Percentiles rank a stretch among this genome's conserved stretches.
Evolutionary conservation across 2,888 invertebrate species (phyloP).

Genomic region (Phalera bucephala): DNA sequence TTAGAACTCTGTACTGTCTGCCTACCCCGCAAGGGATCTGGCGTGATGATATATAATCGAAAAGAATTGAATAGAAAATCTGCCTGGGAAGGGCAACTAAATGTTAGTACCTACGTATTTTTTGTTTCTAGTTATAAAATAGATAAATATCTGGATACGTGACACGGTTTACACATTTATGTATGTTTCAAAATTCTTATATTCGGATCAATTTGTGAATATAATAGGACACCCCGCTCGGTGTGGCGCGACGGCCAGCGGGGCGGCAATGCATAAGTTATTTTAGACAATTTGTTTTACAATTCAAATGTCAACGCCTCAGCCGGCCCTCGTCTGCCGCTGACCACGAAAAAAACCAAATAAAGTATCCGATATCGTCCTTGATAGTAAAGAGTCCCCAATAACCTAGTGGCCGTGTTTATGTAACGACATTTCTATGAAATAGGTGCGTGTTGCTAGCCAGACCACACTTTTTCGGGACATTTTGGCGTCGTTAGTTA

Average conservation of each 20-base stretch:
- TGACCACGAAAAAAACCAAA: constrained; percentile 31
- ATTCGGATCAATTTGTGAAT: constrained; percentile 57
- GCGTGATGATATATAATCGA: too few relatives aligned
- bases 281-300: constrained; percentile 64
- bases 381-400: constrained; percentile 44
- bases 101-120: too few relatives aligned
- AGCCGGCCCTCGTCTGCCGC: constrained; percentile 33
- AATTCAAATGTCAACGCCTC: constrained; percentile 53
- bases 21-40: too few relatives aligned
- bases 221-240: constrained; percentile 40
- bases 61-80: too few relatives aligned
- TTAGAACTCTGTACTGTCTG: too few relatives aligned
- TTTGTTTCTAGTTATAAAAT: background rate
- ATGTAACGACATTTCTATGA: constrained; percentile 9
- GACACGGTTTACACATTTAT: constrained; percentile 29
- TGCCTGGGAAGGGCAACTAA: too few relatives aligned
- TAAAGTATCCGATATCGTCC: constrained; percentile 43
- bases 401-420: constrained; percentile 65
- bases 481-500: background rate
- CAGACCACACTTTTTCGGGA: background rate
- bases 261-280: constrained; percentile 57
- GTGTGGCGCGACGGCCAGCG: constrained; percentile 8
- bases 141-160: constrained; percentile 16
- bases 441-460: background rate
- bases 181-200: constrained; percentile 31